phyloP scores from a whole-genome alignment of 2,888 invertebrate genomes.

The Spicauda simplicius region DNA sequence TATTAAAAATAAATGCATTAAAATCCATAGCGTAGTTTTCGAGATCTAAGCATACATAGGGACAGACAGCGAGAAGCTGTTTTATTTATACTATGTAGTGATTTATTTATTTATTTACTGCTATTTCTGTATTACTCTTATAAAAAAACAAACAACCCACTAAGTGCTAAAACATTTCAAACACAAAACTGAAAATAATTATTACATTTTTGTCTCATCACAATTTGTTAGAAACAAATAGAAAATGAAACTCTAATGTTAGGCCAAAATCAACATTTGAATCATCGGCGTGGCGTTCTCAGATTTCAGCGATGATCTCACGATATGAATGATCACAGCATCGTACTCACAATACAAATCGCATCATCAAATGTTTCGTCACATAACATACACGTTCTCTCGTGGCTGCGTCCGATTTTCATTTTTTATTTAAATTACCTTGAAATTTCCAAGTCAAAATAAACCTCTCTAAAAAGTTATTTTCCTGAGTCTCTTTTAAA shows the following conservation, averaged over 20 bases:
- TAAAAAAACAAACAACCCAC: no score
- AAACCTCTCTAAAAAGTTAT: background rate
- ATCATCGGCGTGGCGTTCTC: slow-evolving; percentile 17
- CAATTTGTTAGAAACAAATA: background rate
- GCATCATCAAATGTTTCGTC: slow-evolving; percentile 9
- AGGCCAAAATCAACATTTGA: background rate
- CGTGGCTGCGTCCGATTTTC: background rate
- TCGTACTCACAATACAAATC: background rate
- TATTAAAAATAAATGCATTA: no score
- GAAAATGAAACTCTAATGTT: background rate
- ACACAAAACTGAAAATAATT: no score
- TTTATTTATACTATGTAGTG: no score
- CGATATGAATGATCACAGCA: slow-evolving; percentile 18
- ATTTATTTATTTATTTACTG: no score
- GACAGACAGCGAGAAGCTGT: no score
- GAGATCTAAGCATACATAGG: no score
- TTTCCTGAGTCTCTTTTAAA: no score
- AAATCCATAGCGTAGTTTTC: no score
- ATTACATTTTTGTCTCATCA: background rate
- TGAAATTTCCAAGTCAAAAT: background rate
- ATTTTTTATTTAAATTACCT: background rate
- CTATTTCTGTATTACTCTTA: no score
- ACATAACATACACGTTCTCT: background rate
- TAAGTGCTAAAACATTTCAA: no score
- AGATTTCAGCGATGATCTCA: slow-evolving; percentile 29